phyloP scores from a whole-genome alignment of 2,888 invertebrate species.

The Tenthredo scrophulariae region DNA sequence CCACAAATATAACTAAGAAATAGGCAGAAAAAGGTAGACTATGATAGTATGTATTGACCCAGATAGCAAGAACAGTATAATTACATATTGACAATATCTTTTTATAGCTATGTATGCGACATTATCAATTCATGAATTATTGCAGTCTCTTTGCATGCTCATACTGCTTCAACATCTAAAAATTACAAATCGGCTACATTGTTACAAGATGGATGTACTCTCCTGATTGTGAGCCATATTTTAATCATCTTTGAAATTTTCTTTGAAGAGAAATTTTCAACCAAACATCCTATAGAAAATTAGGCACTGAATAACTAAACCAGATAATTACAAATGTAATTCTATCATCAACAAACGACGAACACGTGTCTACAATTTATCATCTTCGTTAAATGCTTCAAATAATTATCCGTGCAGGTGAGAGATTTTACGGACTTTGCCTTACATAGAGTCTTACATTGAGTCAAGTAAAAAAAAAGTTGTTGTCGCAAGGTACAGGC shows the following conservation, averaged over 20 bases:
- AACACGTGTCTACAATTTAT: no score
- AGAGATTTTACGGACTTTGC: no score
- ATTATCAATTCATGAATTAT: neutral
- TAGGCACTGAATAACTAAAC: neutral
- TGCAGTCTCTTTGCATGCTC: neutral
- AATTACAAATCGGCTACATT: neutral
- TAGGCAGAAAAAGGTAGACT: neutral
- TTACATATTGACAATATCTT: slow-evolving; percentile 1
- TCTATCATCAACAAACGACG: neutral
- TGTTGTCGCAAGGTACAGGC: no score
- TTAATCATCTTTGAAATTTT: neutral
- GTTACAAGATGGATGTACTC: neutral
- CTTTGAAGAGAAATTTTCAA: neutral
- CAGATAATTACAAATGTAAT: neutral
- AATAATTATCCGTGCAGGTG: no score
- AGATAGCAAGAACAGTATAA: neutral
- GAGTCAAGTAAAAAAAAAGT: no score
- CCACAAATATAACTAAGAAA: neutral
- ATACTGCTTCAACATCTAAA: neutral
- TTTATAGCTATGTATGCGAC: neutral
- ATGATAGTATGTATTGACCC: neutral
- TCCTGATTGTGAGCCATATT: neutral
- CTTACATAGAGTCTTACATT: no score
- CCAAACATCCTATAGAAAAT: neutral
- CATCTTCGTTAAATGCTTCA: no score